Base-by-base conservation (phyloP, 2,113 vertebrate species). In the Lutjanus erythropterus region DNA sequence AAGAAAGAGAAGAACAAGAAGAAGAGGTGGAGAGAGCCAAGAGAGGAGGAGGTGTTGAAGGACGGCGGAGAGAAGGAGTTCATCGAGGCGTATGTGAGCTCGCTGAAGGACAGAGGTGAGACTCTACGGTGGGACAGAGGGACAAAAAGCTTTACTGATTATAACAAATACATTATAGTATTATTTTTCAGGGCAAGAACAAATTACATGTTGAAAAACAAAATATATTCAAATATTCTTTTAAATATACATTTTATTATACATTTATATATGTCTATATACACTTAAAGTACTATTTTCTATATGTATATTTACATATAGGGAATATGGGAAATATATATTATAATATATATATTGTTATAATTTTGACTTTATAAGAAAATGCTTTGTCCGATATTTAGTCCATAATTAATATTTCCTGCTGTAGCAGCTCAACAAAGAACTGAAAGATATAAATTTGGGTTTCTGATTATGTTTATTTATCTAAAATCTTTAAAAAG, bases 1-100 rank as follows among this genome's bases (percentile, higher is more conserved):
- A 76, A 94, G 27, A 91, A 75, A 1, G 8, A 55, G 10, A n/a
- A n/a, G 23, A 14, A 56, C 69, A 91, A 29, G 92, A 96, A 72
- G 60, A 80, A 47, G 23, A 85, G 59, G 94, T 69, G 87, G 84
- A 90, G 92, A 65, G 90, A 71, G n/a, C n/a, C n/a, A 92, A 47
- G 90, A 68, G 75, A n/a, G n/a, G n/a, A 87, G 65, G n/a, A 91
- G 80, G 92, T 94, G n/a, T n/a, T n/a, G 80, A 92, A 95, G 55
- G 95, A 96, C n/a, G n/a, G n/a, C n/a, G n/a, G n/a, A n/a, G n/a
- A 99, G 71, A 99, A 97, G 78, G 97, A 98, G 84, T 97, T 98
- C 89, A 96, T 99, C 83, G 95, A 96, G n/a, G 92, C 95, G 2
- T 99, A 99, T 74, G 87, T 99, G 80, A 88, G 93, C 93, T 95